phyloP scores from a whole-genome alignment of 2,113 vertebrate genomes.

The Promerops cafer region DNA sequence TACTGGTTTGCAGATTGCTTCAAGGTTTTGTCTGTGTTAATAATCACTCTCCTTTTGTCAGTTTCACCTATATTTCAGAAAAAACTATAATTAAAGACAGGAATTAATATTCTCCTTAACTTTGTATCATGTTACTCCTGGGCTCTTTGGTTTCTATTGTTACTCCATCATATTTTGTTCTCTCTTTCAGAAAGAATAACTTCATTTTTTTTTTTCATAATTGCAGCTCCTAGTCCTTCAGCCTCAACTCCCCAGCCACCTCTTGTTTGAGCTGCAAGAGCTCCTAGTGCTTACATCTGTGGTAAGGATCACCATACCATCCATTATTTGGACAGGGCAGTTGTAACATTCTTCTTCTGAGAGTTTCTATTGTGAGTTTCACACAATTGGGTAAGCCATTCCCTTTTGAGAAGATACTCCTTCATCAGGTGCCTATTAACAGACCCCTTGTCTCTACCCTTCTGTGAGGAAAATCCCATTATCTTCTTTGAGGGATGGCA shows the following conservation, averaged over 20 bases:
- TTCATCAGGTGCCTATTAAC: neutral
- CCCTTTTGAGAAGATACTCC: neutral
- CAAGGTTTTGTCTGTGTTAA: neutral
- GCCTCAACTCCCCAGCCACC: neutral
- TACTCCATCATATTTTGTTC: neutral
- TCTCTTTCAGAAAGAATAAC: neutral
- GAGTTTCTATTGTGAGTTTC: neutral
- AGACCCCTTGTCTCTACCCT: neutral
- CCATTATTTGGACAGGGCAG: neutral
- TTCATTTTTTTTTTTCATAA: neutral
- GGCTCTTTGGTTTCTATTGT: neutral
- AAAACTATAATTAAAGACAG: neutral
- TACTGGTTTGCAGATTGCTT: neutral
- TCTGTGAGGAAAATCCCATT: neutral
- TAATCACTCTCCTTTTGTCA: neutral
- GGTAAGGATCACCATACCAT: neutral
- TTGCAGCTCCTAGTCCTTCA: neutral
- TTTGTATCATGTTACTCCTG: neutral
- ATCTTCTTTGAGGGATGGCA: neutral
- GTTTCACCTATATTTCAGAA: neutral
- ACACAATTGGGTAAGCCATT: neutral
- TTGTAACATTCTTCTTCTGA: neutral
- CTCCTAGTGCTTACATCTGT: neutral
- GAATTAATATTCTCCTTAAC: neutral
- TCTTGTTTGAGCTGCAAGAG: neutral